phyloP scores from a whole-genome alignment of 1,140 invertebrate species.

The Dreissena rostriformis region DNA sequence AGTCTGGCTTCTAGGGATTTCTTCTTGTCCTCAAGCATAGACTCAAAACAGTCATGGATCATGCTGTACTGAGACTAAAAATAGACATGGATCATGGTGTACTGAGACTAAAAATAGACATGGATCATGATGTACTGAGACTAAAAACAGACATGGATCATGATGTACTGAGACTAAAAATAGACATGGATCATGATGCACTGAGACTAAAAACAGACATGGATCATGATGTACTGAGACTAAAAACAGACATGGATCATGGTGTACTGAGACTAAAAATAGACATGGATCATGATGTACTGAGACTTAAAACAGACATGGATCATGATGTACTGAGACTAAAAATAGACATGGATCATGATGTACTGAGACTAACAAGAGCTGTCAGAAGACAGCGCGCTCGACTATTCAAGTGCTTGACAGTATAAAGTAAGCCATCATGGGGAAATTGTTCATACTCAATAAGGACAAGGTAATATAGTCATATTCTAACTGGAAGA shows the following conservation, averaged over 20 bases:
- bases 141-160: constrained; percentile 65
- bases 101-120: neutral
- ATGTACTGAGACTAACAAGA: constrained; percentile 10
- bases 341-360: constrained; percentile 64
- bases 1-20: neutral
- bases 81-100: constrained; percentile 3
- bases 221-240: neutral
- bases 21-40: constrained; percentile 42
- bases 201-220: neutral
- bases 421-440: too few species aligned
- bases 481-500: too few species aligned
- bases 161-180: constrained; percentile 66
- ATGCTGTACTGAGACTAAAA: constrained; percentile 67
- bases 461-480: too few species aligned
- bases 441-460: too few species aligned
- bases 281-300: neutral
- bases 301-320: neutral
- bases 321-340: constrained; percentile 6
- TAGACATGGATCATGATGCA: neutral
- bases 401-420: too few species aligned
- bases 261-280: constrained; percentile 64
- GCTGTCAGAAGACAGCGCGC: too few species aligned
- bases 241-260: constrained; percentile 65
- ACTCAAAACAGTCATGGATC: constrained; percentile 65
- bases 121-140: neutral